A percentile compares a stretch with the other conserved stretches of the same genome.
phyloP scores from a whole-genome alignment of 1,140 invertebrate species.

The Argopecten irradians region DNA sequence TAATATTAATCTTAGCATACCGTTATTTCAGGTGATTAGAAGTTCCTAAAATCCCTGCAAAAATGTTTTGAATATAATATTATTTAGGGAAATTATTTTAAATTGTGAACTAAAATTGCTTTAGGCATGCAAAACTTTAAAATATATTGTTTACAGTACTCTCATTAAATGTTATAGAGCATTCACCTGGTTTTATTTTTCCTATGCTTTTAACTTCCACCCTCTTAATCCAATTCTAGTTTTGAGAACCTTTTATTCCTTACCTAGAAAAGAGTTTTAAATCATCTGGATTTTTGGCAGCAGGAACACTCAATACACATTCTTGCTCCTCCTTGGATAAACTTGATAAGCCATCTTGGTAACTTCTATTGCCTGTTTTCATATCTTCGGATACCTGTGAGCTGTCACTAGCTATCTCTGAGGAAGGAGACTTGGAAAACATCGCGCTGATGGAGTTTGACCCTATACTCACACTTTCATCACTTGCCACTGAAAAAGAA shows the following conservation, averaged over 20 bases:
- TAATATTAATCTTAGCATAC: too few relatives aligned
- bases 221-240: too few relatives aligned
- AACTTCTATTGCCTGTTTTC: conserved; percentile 51
- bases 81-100: too few relatives aligned
- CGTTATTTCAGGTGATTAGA: too few relatives aligned
- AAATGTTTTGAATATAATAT: too few relatives aligned
- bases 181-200: too few relatives aligned
- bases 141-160: too few relatives aligned
- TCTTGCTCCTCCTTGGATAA: conserved; percentile 83
- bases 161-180: too few relatives aligned
- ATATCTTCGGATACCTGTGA: conserved; percentile 58
- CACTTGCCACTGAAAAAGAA: conserved; percentile 63
- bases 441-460: conserved; percentile 41
- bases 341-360: conserved; percentile 80
- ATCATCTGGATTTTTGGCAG: conserved; percentile 86
- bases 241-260: not conserved
- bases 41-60: too few relatives aligned
- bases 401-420: conserved; percentile 76
- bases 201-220: too few relatives aligned
- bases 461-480: conserved; percentile 60
- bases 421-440: conserved; percentile 66
- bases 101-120: too few relatives aligned
- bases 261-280: conserved; percentile 83
- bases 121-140: too few relatives aligned
- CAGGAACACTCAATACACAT: conserved; percentile 83